Base-by-base conservation (phyloP, 92 coral and sea anemone genomes). In the Parazoanthus atlanticus region DNA sequence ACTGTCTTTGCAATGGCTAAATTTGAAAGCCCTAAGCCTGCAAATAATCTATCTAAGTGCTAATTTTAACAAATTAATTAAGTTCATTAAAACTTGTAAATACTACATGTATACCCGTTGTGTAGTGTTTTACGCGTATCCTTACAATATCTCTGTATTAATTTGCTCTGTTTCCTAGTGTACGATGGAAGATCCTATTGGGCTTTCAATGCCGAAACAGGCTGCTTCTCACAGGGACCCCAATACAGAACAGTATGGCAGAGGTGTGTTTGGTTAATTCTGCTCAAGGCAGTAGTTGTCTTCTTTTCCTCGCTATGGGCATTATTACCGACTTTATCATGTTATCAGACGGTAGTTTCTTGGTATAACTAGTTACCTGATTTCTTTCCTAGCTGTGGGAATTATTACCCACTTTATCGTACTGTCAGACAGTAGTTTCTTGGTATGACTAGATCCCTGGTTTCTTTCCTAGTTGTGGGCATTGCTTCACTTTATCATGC, bases 161-260 rank as follows among this genome's bases (percentile, higher is more conserved):
- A 19, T 58, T 17, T 5, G n/a, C n/a, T 25, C 49, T 8, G 28
- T 47, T 7, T 70, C 40, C 47, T 75, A 96, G 99, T 87, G 99
- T 96, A 11, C 95, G 99, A 33, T 96, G 99, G 99, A 96, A 96
- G 95, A 96, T 96, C 71, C 96, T 96, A 38, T 95, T 96, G 72
- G 99, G 99, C 0, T 96, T 91, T 84, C 93, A 92, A 41, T 96
- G 99, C 61, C 96, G 99, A 66, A 96, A 96, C 89, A 92, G 99
- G 75, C 95, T 96, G 11, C 94, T 96, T 12, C 91, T 96, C 67
- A 95, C 99, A 25, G 99, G 99, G 19, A 96, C 99, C 1, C 99
- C 99, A 16, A 96, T 96, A 56, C 99, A 96, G 81, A 96, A 96
- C 95, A 96, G 98, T 41, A 96, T 96, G 99, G 98, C 98, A 9